Evolutionary conservation across 1,140 invertebrate species (phyloP).

Genomic region (Chironomus striatipennis): DNA sequence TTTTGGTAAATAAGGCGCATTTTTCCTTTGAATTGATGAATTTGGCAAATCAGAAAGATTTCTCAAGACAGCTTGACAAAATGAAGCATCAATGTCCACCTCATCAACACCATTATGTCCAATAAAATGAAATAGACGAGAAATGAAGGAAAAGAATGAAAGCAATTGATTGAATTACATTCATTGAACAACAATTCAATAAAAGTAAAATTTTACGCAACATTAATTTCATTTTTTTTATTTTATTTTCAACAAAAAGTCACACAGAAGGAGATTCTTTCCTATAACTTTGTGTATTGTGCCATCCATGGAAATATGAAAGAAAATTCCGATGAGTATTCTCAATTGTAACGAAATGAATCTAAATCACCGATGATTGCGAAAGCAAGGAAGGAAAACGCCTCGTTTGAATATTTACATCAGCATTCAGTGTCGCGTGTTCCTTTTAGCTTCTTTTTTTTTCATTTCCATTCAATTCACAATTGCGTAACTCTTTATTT

Average conservation of each 20-base stretch:
- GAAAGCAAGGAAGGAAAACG: background rate
- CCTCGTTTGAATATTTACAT: background rate
- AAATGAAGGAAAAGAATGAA: background rate
- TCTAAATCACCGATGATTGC: background rate
- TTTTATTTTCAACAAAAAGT: background rate
- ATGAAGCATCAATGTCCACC: too few relatives aligned
- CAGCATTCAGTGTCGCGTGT: too few relatives aligned
- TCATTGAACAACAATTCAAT: background rate
- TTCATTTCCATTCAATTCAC: too few relatives aligned
- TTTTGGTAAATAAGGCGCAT: too few relatives aligned
- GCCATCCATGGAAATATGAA: background rate
- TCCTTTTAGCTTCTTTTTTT: too few relatives aligned
- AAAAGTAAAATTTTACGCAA: constrained; percentile 9
- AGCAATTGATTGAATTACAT: background rate
- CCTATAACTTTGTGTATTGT: background rate
- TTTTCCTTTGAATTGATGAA: too few relatives aligned
- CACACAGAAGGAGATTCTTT: background rate
- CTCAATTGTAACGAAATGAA: background rate
- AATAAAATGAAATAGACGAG: background rate
- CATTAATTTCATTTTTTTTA: background rate
- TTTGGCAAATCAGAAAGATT: too few relatives aligned
- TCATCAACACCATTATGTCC: too few relatives aligned
- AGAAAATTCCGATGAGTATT: background rate
- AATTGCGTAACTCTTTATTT: too few relatives aligned
- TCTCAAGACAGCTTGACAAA: too few relatives aligned